phyloP scores from a whole-genome alignment of 2,113 vertebrate genomes.

The Oryzias javanicus region DNA sequence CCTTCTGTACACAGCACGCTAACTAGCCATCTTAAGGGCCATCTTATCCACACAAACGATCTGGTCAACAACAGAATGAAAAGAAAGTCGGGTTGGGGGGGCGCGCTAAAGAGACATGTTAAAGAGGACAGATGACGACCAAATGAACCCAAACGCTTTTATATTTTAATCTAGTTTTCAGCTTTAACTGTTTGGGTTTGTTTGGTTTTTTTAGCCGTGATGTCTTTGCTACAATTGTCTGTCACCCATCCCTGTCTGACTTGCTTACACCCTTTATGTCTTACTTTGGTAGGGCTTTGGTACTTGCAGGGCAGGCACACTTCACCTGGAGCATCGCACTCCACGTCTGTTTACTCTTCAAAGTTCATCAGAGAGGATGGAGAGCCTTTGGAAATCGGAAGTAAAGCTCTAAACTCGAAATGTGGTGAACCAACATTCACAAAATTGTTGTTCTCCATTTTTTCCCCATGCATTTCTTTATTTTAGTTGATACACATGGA shows the following conservation, averaged over 20 bases:
- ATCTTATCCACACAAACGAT: slow-evolving; percentile 70
- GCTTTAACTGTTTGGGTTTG: not conserved
- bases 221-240: slow-evolving; percentile 29
- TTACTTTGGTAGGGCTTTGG: slow-evolving; percentile 53
- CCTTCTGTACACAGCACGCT: slow-evolving; percentile 71
- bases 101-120: slow-evolving; percentile 20
- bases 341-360: slow-evolving; percentile 64
- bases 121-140: slow-evolving; percentile 38
- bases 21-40: slow-evolving; percentile 69
- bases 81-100: slow-evolving; percentile 43
- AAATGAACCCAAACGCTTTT: slow-evolving; percentile 35
- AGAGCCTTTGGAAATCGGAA: slow-evolving; percentile 52
- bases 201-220: slow-evolving; percentile 6
- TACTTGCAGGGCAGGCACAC: slow-evolving; percentile 66
- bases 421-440: slow-evolving; percentile 41
- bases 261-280: slow-evolving; percentile 48
- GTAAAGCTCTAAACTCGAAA: slow-evolving; percentile 31
- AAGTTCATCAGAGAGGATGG: slow-evolving; percentile 68
- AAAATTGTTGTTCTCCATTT: slow-evolving; percentile 26
- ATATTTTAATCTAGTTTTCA: slow-evolving; percentile 12
- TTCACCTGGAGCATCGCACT: slow-evolving; percentile 65
- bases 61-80: slow-evolving; percentile 62
- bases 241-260: slow-evolving; percentile 19
- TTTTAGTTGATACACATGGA: slow-evolving; percentile 4
- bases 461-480: slow-evolving; percentile 8